phyloP scores from a whole-genome alignment of 2,113 vertebrate genomes.

The Sula dactylatra region DNA sequence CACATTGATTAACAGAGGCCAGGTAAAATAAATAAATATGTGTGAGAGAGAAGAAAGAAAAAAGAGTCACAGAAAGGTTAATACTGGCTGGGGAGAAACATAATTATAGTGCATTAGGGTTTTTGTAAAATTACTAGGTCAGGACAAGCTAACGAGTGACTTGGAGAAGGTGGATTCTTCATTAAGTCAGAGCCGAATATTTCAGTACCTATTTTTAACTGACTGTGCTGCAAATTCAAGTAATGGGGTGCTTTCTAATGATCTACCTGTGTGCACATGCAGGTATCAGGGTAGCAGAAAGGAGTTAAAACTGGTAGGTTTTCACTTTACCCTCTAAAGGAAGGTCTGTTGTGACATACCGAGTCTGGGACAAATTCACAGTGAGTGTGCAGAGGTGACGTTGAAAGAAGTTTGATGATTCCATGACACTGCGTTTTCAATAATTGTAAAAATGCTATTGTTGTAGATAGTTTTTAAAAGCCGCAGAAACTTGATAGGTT shows the following conservation, averaged over 20 bases:
- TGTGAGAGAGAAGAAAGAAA: conserved; percentile 44
- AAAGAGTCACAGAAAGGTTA: conserved; percentile 87
- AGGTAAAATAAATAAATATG: conserved; percentile 77
- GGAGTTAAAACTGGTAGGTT: neutral
- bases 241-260: neutral
- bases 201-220: conserved; percentile 11
- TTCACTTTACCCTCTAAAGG: neutral
- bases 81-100: conserved; percentile 79
- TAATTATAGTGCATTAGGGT: conserved; percentile 87
- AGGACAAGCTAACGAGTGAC: conserved; percentile 82
- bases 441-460: neutral
- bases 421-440: neutral
- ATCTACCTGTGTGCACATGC: neutral
- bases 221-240: neutral
- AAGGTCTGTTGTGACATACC: neutral
- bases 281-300: neutral
- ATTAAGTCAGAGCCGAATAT: conserved; percentile 32
- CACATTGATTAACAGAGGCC: conserved; percentile 91
- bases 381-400: neutral
- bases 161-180: conserved; percentile 73
- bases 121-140: conserved; percentile 86
- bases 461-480: neutral
- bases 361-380: neutral
- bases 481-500: neutral
- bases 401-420: neutral